Evolutionary conservation across 2,888 invertebrate genomes (phyloP).

Genomic region (Andrena marginata): DNA sequence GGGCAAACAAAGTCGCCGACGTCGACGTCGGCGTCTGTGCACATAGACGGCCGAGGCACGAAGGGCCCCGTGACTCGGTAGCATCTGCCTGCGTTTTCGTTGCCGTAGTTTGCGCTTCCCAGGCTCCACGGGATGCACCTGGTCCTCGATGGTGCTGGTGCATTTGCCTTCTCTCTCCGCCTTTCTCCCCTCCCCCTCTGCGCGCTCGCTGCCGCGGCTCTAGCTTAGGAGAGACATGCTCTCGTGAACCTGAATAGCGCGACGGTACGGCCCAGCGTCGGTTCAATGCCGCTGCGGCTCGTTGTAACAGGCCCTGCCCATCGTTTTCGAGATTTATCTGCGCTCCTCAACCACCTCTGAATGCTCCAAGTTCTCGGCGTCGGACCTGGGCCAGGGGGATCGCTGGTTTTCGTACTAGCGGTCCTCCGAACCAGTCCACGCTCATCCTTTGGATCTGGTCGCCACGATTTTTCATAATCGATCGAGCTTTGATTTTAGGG

Average conservation of each 20-base stretch:
- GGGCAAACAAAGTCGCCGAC: slow-evolving; percentile 68
- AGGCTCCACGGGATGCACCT: slow-evolving; percentile 84
- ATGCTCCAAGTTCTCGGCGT: slow-evolving; percentile 21
- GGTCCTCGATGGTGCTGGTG: slow-evolving; percentile 77
- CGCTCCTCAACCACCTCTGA: slow-evolving; percentile 42
- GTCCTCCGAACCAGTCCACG: background rate
- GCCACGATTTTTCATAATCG: slow-evolving; percentile 25
- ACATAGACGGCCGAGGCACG: slow-evolving; percentile 68
- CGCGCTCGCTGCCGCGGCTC: slow-evolving; percentile 33
- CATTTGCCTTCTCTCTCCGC: slow-evolving; percentile 66
- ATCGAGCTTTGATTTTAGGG: slow-evolving; percentile 13
- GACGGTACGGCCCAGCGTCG: slow-evolving; percentile 66
- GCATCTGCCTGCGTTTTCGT: slow-evolving; percentile 72
- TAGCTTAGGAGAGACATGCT: slow-evolving; percentile 75
- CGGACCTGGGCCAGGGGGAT: slow-evolving; percentile 15
- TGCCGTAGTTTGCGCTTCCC: slow-evolving; percentile 83
- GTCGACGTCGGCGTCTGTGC: slow-evolving; percentile 68
- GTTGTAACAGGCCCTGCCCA: slow-evolving; percentile 40
- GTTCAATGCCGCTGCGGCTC: slow-evolving; percentile 56
- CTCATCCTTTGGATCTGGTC: background rate
- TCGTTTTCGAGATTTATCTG: slow-evolving; percentile 77
- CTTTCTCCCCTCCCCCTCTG: slow-evolving; percentile 1
- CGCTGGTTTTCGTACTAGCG: slow-evolving; percentile 23
- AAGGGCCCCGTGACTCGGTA: slow-evolving; percentile 66
- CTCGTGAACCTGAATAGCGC: slow-evolving; percentile 82